Evolutionary conservation across 1,140 invertebrate genomes (phyloP).

Genomic region (Drosophila bipectinata): DNA sequence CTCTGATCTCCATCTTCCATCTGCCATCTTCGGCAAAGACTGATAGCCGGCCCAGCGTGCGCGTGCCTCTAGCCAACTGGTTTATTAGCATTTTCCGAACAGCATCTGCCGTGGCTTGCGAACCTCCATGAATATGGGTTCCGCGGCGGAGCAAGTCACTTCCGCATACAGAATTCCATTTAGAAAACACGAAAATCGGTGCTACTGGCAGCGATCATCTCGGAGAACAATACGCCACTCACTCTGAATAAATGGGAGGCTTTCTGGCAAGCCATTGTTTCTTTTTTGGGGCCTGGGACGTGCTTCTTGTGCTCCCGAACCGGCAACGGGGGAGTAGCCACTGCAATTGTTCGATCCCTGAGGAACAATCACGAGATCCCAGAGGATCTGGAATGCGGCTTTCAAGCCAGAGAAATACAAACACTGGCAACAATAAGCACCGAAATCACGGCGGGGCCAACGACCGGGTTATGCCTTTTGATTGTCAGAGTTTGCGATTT

Average conservation of each 20-base stretch:
- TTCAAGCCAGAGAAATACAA: neutral
- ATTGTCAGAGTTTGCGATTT: conserved; percentile 27
- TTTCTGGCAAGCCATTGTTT: neutral
- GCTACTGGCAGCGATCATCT: conserved; percentile 10
- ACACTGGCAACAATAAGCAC: neutral
- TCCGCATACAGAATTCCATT: conserved; percentile 28
- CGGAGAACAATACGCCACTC: neutral
- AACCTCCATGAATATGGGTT: conserved; percentile 11
- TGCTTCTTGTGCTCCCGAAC: conserved; percentile 1
- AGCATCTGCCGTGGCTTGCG: conserved; percentile 11
- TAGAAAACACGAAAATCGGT: conserved; percentile 14
- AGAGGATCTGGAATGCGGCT: conserved; percentile 1
- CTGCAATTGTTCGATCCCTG: neutral
- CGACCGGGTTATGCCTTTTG: conserved; percentile 33
- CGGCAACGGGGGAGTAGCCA: neutral
- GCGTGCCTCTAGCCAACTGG: conserved; percentile 31
- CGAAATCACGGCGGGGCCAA: conserved; percentile 32
- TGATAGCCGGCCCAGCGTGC: neutral
- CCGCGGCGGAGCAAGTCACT: conserved; percentile 22
- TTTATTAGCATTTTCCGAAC: conserved; percentile 48
- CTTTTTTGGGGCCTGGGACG: neutral
- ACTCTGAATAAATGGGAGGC: neutral
- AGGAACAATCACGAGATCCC: neutral
- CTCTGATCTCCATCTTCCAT: conserved; percentile 15
- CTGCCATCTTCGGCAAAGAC: conserved; percentile 17